Conservation (phyloP, 2,888 invertebrate species). For the Baccha elongata region DNA sequence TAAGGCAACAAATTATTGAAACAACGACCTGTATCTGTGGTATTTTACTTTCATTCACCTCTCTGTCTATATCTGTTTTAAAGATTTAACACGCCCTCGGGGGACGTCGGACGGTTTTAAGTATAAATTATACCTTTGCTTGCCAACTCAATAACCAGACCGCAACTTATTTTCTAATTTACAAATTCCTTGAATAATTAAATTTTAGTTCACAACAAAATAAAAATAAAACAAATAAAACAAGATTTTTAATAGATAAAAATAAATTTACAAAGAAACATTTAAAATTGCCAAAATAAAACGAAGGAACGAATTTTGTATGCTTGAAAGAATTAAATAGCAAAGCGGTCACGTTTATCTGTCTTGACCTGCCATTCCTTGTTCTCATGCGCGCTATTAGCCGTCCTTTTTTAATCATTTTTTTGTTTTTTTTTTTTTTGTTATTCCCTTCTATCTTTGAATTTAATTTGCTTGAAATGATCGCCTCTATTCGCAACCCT, state of each 20-base stretch:
- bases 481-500: slow-evolving; percentile 21
- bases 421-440: slow-evolving; percentile 8
- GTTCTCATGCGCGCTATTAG: neutral
- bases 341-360: slow-evolving; percentile 30
- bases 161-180: slow-evolving; percentile 55
- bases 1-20: slow-evolving; percentile 52
- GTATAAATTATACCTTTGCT: slow-evolving; percentile 10
- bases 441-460: neutral
- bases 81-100: slow-evolving; percentile 3
- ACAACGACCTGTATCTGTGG: slow-evolving; percentile 55
- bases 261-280: slow-evolving; percentile 14
- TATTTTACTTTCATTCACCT: slow-evolving; percentile 24
- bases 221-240: neutral
- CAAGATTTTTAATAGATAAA: slow-evolving; percentile 22
- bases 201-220: slow-evolving; percentile 21
- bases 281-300: slow-evolving; percentile 10
- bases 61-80: neutral
- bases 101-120: slow-evolving; percentile 4
- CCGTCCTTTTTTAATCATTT: neutral
- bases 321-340: neutral
- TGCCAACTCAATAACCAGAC: slow-evolving; percentile 54
- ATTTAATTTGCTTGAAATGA: slow-evolving; percentile 38
- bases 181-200: slow-evolving; percentile 58
- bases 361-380: slow-evolving; percentile 8
- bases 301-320: neutral